Evolutionary conservation across 2,888 invertebrate species (phyloP), one percentile per base, ranked within the genome.

Genomic region (Selenia dentaria): DNA sequence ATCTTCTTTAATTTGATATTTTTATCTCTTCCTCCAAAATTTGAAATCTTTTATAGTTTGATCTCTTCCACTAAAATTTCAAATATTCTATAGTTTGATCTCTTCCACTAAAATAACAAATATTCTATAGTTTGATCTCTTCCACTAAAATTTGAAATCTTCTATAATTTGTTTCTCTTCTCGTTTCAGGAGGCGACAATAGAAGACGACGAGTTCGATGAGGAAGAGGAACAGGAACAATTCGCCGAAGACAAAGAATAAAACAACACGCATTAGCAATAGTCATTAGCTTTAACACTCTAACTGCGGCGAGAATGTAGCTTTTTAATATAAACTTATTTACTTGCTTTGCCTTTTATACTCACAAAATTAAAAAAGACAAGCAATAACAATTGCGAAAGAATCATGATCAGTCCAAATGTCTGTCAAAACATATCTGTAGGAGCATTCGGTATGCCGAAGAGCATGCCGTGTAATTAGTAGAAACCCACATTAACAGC

Each of bases 121-220:
- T n/a, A n/a, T n/a, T n/a, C n/a, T n/a, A n/a, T n/a, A n/a, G n/a
- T n/a, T n/a, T n/a, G n/a, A n/a, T n/a, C n/a, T n/a, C n/a, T n/a
- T n/a, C n/a, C n/a, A n/a, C n/a, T n/a, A n/a, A n/a, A n/a, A n/a
- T n/a, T n/a, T n/a, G n/a, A n/a, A n/a, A n/a, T n/a, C n/a, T n/a
- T n/a, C n/a, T n/a, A n/a, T n/a, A n/a, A n/a, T n/a, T n/a, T n/a
- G n/a, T n/a, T n/a, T n/a, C n/a, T n/a, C n/a, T n/a, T n/a, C n/a
- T n/a, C n/a, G n/a, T 54, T 47, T 0, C 55, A 77, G 78, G 79
- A 75, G n/a, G 72, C 75, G 0, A 53, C 54, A 0, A 54, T 74
- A 0, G 74, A 75, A 1, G 75, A 74, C 1, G 76, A 74, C 0
- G 74, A 73, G 0, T 74, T 77, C 14, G 77, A 79, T 2, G 79